phyloP scores from a whole-genome alignment of 2,888 invertebrate genomes.

The Patella caerulea region DNA sequence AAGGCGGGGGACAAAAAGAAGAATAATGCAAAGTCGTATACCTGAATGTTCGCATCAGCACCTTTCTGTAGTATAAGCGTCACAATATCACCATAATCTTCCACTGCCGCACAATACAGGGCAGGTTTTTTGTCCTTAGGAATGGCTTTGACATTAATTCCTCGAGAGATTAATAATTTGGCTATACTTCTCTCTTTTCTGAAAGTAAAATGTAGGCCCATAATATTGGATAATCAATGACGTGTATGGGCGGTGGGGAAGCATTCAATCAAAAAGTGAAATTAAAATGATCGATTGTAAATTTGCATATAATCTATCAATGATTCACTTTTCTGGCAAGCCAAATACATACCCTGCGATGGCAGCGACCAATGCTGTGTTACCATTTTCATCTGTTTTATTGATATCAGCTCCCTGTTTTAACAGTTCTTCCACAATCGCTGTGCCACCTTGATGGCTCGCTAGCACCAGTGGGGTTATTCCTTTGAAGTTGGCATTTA shows the following conservation, averaged over 20 bases:
- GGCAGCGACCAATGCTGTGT: constrained; percentile 48
- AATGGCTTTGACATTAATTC: constrained; percentile 8
- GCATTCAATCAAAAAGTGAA: too few species aligned
- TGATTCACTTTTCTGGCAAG: neutral
- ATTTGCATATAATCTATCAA: too few species aligned
- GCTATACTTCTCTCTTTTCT: constrained; percentile 75
- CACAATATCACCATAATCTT: constrained; percentile 27
- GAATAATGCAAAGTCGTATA: neutral
- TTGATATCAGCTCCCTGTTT: constrained; percentile 39
- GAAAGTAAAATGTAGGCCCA: constrained; percentile 13
- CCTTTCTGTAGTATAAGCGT: constrained; percentile 41
- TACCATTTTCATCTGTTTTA: constrained; percentile 36
- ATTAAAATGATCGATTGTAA: too few species aligned
- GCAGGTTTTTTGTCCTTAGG: neutral
- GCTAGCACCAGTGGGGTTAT: constrained; percentile 50
- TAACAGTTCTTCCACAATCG: constrained; percentile 41
- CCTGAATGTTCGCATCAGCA: constrained; percentile 38
- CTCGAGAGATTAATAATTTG: constrained; percentile 39
- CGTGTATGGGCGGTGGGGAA: too few species aligned
- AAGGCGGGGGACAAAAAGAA: neutral
- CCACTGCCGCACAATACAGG: neutral
- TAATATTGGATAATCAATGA: neutral
- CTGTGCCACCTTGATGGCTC: constrained; percentile 44
- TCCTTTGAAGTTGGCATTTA: constrained; percentile 41
- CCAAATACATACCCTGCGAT: constrained; percentile 41